Evolutionary conservation across 2,113 vertebrate genomes (phyloP).

Genomic region (Grantiella picta): DNA sequence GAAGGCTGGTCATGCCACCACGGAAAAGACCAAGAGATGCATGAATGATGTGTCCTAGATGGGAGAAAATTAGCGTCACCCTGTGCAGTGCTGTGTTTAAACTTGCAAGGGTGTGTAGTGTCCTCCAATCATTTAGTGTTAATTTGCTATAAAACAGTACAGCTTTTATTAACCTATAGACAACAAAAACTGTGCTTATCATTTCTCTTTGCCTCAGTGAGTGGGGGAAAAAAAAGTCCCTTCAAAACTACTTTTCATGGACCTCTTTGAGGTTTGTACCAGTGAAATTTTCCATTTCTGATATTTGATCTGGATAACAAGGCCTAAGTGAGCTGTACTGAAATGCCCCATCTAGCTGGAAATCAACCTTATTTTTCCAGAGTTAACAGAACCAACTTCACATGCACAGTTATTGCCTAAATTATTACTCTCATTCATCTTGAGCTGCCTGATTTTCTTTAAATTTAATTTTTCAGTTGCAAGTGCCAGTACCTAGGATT

Average conservation of each 20-base stretch:
- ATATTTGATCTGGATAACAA: background rate
- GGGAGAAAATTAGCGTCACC: background rate
- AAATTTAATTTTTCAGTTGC: background rate
- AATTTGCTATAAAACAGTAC: background rate
- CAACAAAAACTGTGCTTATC: background rate
- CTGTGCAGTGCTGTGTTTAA: background rate
- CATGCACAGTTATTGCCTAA: background rate
- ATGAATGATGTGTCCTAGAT: background rate
- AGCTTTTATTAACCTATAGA: background rate
- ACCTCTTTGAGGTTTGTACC: background rate
- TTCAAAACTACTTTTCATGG: background rate
- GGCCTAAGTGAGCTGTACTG: background rate
- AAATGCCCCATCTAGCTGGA: background rate
- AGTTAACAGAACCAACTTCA: background rate
- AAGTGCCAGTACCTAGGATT: background rate
- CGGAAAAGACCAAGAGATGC: background rate
- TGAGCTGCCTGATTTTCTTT: background rate
- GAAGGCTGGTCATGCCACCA: background rate
- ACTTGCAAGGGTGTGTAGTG: rapidly evolving
- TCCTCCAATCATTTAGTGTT: background rate
- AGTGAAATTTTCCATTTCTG: background rate
- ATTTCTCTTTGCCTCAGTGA: background rate
- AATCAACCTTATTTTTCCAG: background rate
- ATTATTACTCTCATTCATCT: background rate
- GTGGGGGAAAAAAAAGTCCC: background rate